Percentiles rank a stretch among this genome's conserved stretches.
Evolutionary conservation across 2,797 vertebrate species (phyloP).

Genomic region (Anisognathus igniventris): DNA sequence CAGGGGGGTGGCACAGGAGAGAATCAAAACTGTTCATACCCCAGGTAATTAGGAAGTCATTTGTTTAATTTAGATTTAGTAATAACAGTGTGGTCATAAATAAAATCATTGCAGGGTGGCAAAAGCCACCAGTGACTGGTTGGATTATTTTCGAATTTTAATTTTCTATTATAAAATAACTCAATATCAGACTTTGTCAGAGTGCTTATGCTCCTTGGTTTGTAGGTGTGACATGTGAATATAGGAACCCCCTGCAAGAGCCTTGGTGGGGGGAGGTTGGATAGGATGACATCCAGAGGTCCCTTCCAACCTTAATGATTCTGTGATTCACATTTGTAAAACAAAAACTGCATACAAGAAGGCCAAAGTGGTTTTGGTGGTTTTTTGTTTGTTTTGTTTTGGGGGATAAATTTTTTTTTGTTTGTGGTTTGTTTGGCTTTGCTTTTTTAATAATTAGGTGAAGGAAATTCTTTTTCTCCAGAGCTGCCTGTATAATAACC

Average conservation of each 20-base stretch:
- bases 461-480: neutral
- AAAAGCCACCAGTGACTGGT: neutral
- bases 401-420: neutral
- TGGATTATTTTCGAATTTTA: neutral
- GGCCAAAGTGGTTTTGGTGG: neutral
- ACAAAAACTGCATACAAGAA: neutral
- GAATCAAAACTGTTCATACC: neutral
- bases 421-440: neutral
- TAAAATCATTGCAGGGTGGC: neutral
- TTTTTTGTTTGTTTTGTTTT: neutral
- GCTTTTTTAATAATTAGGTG: neutral
- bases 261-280: neutral
- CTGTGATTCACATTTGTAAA: neutral
- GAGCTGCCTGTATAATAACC: neutral
- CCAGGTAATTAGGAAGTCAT: neutral
- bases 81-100: neutral
- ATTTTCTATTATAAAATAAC: neutral
- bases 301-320: neutral
- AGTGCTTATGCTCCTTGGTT: neutral
- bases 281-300: neutral
- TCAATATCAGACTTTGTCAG: accelerated
- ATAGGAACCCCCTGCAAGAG: neutral
- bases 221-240: neutral
- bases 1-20: accelerated
- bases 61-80: neutral